These are phyloP conservation scores for Setipinna tenuifilis DNA, from an alignment of 2,797 vertebrate species.

Conservation along the genomic window DNA sequence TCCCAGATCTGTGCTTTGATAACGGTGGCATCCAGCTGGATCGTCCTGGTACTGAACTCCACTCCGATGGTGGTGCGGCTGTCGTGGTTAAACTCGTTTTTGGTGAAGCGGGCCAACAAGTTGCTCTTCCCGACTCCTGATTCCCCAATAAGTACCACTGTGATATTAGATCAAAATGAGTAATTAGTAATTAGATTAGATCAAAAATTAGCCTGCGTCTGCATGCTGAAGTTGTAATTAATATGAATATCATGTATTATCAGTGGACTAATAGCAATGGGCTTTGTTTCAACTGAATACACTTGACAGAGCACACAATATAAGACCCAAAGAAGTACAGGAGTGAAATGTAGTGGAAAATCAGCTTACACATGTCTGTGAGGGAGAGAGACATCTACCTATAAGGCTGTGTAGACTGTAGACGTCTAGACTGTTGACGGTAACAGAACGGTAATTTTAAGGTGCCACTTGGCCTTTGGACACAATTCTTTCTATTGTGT, in stretches of 20 bases:
- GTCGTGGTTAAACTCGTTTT: constrained; percentile 95
- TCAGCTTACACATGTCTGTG: too few species aligned
- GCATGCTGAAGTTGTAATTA: neutral
- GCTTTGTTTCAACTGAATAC: neutral
- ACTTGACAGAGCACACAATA: too few species aligned
- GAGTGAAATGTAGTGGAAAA: too few species aligned
- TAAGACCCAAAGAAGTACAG: too few species aligned
- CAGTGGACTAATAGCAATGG: neutral
- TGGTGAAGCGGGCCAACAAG: constrained; percentile 93
- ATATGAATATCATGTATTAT: neutral
- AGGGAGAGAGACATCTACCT: too few species aligned
- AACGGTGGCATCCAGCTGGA: constrained; percentile 88
- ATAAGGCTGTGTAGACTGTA: neutral
- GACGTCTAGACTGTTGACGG: neutral
- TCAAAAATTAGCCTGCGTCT: neutral
- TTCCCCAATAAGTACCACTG: constrained; percentile 96
- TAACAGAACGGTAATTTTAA: neutral
- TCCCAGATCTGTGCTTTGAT: constrained; percentile 99
- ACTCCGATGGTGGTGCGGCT: constrained; percentile 98
- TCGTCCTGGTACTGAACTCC: constrained; percentile 94
- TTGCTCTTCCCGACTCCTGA: constrained; percentile 98
- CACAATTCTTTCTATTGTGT: neutral
- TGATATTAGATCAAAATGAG: neutral
- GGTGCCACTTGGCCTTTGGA: neutral
- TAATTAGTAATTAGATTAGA: neutral